phyloP scores from a whole-genome alignment of 2,113 vertebrate species.

The Epinephelus cyanopodus region DNA sequence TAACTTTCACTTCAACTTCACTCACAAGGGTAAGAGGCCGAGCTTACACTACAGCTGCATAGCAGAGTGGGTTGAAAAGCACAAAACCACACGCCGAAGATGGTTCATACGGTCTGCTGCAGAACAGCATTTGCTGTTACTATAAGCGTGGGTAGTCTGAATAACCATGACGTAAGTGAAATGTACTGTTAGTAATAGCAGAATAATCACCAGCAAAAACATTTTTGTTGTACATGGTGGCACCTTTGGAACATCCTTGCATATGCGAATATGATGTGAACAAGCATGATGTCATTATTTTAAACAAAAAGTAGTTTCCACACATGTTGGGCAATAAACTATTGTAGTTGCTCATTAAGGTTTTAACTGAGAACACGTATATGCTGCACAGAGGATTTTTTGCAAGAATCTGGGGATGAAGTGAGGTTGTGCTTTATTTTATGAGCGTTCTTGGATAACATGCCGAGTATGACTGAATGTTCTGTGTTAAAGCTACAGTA shows the following conservation, averaged over 20 bases:
- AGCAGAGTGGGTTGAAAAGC: too few species aligned
- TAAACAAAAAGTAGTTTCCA: not conserved
- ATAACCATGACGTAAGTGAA: not conserved
- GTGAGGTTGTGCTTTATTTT: not conserved
- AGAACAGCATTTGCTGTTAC: not conserved
- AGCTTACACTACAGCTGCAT: accelerated
- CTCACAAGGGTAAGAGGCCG: not conserved
- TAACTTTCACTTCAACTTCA: too few species aligned
- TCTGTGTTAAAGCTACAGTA: not conserved
- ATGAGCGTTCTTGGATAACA: not conserved
- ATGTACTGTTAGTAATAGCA: not conserved
- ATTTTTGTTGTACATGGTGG: not conserved
- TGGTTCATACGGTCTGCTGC: not conserved
- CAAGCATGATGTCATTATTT: not conserved
- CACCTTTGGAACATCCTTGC: not conserved
- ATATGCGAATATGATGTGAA: not conserved
- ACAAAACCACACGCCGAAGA: not conserved
- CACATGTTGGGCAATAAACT: not conserved
- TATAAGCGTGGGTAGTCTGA: not conserved
- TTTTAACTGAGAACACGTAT: not conserved
- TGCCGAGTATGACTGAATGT: not conserved
- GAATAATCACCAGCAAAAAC: not conserved
- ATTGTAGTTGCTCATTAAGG: too few species aligned
- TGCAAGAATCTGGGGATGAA: not conserved
- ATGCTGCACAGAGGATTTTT: not conserved